Evolutionary conservation across 2,888 invertebrate species (phyloP).

Genomic region (Beris chalybata): DNA sequence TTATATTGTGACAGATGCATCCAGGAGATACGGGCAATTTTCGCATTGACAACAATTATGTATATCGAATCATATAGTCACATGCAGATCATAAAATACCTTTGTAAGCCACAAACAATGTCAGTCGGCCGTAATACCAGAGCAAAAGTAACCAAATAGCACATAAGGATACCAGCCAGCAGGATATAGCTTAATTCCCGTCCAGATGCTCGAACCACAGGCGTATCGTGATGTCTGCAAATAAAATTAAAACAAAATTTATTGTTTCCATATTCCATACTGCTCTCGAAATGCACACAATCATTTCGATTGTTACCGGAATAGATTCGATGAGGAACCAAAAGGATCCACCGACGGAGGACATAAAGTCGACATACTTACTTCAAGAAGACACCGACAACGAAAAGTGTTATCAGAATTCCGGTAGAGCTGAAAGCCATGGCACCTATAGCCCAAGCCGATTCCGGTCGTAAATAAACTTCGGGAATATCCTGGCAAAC

Average conservation of each 20-base stretch:
- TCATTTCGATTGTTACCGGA: too few relatives aligned
- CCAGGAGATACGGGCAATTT: too few relatives aligned
- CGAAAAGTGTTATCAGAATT: constrained; percentile 77
- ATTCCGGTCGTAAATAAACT: constrained; percentile 77
- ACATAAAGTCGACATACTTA: constrained; percentile 42
- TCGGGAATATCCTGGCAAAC: constrained; percentile 78
- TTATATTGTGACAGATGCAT: too few relatives aligned
- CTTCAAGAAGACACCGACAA: constrained; percentile 76
- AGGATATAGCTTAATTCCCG: constrained; percentile 88
- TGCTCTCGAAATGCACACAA: too few relatives aligned
- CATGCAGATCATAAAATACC: constrained; percentile 58
- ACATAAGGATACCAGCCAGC: constrained; percentile 85
- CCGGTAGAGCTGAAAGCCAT: constrained; percentile 88
- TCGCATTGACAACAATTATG: too few relatives aligned
- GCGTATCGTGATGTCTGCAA: constrained; percentile 81
- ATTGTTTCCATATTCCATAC: not conserved
- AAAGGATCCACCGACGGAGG: too few relatives aligned
- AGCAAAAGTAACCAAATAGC: constrained; percentile 90
- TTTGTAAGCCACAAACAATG: constrained; percentile 86
- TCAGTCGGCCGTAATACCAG: constrained; percentile 85
- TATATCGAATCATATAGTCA: too few relatives aligned
- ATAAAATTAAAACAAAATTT: constrained; percentile 21
- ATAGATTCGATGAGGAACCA: too few relatives aligned
- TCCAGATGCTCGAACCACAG: constrained; percentile 95
- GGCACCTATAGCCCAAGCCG: constrained; percentile 91